These are phyloP conservation scores for Zaprionus camerounensis DNA, from an alignment of 1,140 invertebrate genomes.

Conservation along the genomic window DNA sequence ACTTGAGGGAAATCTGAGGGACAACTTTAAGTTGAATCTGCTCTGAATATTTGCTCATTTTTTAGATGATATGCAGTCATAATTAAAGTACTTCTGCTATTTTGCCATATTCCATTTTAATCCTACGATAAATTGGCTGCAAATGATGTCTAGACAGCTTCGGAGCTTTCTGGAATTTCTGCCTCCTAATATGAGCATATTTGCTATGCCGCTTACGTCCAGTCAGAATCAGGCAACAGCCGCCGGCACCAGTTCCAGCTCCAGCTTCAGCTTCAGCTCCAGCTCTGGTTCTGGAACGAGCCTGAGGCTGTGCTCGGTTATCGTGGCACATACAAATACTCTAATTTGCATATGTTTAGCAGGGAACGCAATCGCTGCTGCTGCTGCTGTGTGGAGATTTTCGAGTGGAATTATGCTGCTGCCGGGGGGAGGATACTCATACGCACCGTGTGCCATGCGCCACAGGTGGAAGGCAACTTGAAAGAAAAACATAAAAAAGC, in stretches of 20 bases:
- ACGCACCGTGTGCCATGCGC: conserved; percentile 49
- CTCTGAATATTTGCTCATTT: not conserved
- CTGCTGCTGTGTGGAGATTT: conserved; percentile 33
- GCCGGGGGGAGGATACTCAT: conserved; percentile 45
- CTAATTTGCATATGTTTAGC: conserved; percentile 78
- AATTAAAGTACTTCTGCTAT: conserved; percentile 20
- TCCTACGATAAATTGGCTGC: conserved; percentile 46
- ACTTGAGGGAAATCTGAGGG: not conserved
- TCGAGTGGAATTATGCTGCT: conserved; percentile 30
- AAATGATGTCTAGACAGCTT: conserved; percentile 70
- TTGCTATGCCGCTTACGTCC: conserved; percentile 52
- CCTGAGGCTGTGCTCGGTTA: conserved; percentile 23
- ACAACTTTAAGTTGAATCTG: not conserved
- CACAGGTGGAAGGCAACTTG: conserved; percentile 68
- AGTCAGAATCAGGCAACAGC: conserved; percentile 21
- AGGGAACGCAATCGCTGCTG: conserved; percentile 36
- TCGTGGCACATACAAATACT: conserved; percentile 75
- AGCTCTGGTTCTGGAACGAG: not conserved
- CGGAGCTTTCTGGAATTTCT: not conserved
- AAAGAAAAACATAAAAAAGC: conserved; percentile 47
- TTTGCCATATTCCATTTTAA: conserved; percentile 23
- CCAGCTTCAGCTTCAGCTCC: not conserved
- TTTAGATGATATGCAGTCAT: not conserved
- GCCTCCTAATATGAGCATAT: conserved; percentile 29
- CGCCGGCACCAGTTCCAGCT: not conserved